Evolutionary conservation across 2,797 vertebrate genomes (phyloP), one percentile per base, ranked within the genome.

Genomic region (Sphaeramia orbicularis): DNA sequence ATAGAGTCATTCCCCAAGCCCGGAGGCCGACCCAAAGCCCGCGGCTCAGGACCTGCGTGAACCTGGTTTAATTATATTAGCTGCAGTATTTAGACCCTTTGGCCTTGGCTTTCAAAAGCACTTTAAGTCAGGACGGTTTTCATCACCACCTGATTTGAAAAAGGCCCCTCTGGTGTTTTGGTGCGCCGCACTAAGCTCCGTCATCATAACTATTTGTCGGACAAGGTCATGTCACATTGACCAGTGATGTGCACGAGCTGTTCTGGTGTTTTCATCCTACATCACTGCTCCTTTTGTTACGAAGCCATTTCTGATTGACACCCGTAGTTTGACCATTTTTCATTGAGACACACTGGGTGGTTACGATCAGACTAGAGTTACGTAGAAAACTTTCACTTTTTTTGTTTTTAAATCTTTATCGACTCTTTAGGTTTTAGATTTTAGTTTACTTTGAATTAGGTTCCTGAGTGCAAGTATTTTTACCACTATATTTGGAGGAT

Each of bases 61-160:
- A 85, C 83, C 66, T 63, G 79, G 44, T 84, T 85, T 90, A 88
- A 86, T 91, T 90, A 88, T 86, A 88, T 90, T 86, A 90, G 86
- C 79, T 59, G 65, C 74, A 83, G 88, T 80, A 78, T 88, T 89
- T 83, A 80, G 83, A 89, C 81, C 88, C 80, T 60, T 79, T 85
- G 84, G 79, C 83, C 74, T 81, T 69, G 71, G 76, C 81, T 85
- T 91, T 91, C 85, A 85, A 73, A 85, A 87, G 79, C 86, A 86
- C 84, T 86, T 80, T 85, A 71, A 81, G 75, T 80, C 74, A 79
- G 81, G 80, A 83, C 27, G 50, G 67, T 83, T 92, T 91, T 92
- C 89, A 91, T 89, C 84, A 81, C 88, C 68, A 78, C 65, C 72
- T 91, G 86, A 88, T 88, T 84, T 84, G 48, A 61, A 56, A 71